Percentiles rank a stretch among this genome's conserved stretches.
Evolutionary conservation across 2,797 vertebrate genomes (phyloP).

Genomic region (Rhabdophis nuchalis): DNA sequence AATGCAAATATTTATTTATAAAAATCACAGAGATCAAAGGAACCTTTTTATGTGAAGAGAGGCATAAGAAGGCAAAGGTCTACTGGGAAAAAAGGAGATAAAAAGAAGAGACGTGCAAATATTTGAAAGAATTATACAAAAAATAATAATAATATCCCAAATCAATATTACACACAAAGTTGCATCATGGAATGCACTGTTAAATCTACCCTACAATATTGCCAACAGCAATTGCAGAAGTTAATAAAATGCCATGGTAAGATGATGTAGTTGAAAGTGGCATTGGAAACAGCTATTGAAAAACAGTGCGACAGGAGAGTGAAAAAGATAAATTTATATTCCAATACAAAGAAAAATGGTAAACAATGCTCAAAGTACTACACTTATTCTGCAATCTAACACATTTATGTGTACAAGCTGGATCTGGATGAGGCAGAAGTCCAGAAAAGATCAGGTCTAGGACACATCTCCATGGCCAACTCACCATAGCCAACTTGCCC

Average conservation of each 20-base stretch:
- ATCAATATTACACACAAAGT: not conserved
- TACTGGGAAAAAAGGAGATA: not conserved
- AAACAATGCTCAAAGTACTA: not conserved
- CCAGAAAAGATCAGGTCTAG: not conserved
- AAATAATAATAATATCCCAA: not conserved
- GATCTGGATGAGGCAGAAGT: not conserved
- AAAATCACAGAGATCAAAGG: not conserved
- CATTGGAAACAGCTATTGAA: not conserved
- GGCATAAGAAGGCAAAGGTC: not conserved
- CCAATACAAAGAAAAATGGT: not conserved
- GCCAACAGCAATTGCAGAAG: not conserved
- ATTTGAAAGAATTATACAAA: not conserved
- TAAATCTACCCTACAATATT: not conserved
- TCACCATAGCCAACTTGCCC: not conserved
- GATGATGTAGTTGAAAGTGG: not conserved
- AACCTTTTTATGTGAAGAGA: not conserved
- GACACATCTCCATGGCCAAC: not conserved
- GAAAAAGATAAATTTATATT: not conserved
- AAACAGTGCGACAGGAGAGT: not conserved
- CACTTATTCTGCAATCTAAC: not conserved
- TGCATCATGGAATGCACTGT: not conserved
- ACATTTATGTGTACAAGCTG: not conserved
- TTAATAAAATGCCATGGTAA: not conserved
- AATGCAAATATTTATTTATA: not conserved
- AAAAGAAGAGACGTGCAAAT: not conserved